Evolutionary conservation across 2,797 vertebrate species (phyloP).

Genomic region (Mormyrus proboscirostris): DNA sequence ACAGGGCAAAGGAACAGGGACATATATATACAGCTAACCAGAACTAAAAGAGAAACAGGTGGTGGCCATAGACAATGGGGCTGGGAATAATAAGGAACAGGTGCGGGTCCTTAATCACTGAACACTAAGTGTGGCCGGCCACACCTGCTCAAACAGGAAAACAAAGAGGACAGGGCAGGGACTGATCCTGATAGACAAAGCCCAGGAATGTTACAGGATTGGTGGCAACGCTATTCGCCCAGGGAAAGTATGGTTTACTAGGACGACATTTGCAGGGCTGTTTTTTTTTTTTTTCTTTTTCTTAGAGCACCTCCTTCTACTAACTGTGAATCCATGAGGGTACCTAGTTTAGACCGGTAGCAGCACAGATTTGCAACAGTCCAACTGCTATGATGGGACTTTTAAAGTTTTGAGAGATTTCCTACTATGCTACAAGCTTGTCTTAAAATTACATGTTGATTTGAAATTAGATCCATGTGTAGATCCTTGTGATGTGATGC

Average conservation of each 20-base stretch:
- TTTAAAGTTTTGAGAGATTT: neutral
- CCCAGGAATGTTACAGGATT: neutral
- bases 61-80: neutral
- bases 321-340: neutral
- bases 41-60: neutral
- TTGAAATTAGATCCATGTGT: neutral
- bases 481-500: neutral
- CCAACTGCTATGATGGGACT: neutral
- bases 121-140: neutral
- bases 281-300: neutral
- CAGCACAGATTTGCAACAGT: neutral
- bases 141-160: neutral
- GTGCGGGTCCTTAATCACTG: neutral
- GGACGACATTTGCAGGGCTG: neutral
- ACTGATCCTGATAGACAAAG: neutral
- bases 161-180: neutral
- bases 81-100: neutral
- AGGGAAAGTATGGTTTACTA: neutral
- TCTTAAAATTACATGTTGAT: neutral
- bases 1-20: neutral
- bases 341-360: neutral
- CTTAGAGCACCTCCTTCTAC: neutral
- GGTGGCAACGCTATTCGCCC: neutral
- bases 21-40: neutral
- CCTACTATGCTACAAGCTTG: neutral